phyloP scores from a whole-genome alignment of 2,888 invertebrate genomes.

The Notodonta ziczac region DNA sequence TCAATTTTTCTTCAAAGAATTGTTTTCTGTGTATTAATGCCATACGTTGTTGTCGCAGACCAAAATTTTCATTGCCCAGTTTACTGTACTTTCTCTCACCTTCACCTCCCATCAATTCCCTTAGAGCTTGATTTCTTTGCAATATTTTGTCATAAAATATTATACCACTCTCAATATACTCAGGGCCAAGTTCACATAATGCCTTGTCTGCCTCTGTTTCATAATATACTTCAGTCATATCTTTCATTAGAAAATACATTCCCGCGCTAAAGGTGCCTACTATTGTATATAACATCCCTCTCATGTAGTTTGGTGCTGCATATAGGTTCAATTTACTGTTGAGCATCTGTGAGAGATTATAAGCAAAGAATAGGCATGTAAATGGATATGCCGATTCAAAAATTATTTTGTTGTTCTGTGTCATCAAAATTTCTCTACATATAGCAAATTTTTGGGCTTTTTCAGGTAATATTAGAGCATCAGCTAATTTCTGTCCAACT shows the following conservation, averaged over 20 bases:
- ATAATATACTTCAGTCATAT: slow-evolving; percentile 85
- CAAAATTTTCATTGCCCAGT: slow-evolving; percentile 88
- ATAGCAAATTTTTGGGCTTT: slow-evolving; percentile 92
- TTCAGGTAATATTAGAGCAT: slow-evolving; percentile 89
- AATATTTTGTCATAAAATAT: slow-evolving; percentile 90
- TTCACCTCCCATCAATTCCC: slow-evolving; percentile 86
- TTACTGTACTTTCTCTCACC: slow-evolving; percentile 86
- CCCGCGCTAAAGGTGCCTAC: slow-evolving; percentile 84
- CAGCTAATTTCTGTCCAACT: slow-evolving; percentile 85
- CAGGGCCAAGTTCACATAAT: slow-evolving; percentile 84
- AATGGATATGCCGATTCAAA: slow-evolving; percentile 83
- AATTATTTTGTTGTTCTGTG: slow-evolving; percentile 84
- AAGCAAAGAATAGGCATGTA: slow-evolving; percentile 75
- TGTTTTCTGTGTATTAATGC: slow-evolving; percentile 87
- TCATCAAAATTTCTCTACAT: slow-evolving; percentile 88
- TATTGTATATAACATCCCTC: slow-evolving; percentile 80
- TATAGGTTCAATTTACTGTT: slow-evolving; percentile 84
- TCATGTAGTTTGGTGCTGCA: slow-evolving; percentile 74
- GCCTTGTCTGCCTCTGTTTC: slow-evolving; percentile 87
- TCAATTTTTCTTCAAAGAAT: slow-evolving; percentile 85
- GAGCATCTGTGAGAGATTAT: slow-evolving; percentile 76
- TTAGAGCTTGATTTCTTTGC: slow-evolving; percentile 89
- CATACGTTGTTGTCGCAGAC: slow-evolving; percentile 86
- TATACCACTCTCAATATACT: slow-evolving; percentile 89
- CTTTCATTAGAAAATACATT: slow-evolving; percentile 87